Evolutionary conservation across 2,888 invertebrate genomes (phyloP).

Genomic region (Hirtodrosophila trivittata): DNA sequence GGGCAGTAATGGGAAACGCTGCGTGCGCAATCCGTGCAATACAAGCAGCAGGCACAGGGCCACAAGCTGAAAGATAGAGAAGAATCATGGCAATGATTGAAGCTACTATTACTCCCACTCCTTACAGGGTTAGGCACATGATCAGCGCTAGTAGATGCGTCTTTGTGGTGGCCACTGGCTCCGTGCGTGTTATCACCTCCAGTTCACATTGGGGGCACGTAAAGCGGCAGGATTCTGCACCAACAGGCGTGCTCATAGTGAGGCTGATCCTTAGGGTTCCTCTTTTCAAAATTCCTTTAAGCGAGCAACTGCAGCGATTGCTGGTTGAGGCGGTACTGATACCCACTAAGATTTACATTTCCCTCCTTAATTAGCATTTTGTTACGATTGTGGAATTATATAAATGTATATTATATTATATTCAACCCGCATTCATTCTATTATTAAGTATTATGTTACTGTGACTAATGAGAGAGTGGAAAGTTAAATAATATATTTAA

Average conservation of each 20-base stretch:
- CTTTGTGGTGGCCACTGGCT: slow-evolving; percentile 1
- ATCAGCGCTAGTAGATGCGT: slow-evolving; percentile 29
- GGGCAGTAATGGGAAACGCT: slow-evolving; percentile 28
- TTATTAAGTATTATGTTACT: too few relatives aligned
- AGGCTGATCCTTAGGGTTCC: not conserved
- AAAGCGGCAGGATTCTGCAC: slow-evolving; percentile 6
- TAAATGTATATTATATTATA: too few relatives aligned
- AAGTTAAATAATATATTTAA: too few relatives aligned
- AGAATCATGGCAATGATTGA: too few relatives aligned
- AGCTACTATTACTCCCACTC: too few relatives aligned
- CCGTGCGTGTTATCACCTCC: slow-evolving; percentile 3
- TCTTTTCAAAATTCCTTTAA: too few relatives aligned
- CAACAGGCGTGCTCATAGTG: slow-evolving; percentile 15
- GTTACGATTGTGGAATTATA: too few relatives aligned
- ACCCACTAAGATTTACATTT: too few relatives aligned
- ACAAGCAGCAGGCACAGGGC: slow-evolving; percentile 25
- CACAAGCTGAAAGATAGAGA: slow-evolving; percentile 17
- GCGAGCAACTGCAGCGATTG: too few relatives aligned
- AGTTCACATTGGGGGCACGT: slow-evolving; percentile 19
- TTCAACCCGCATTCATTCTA: too few relatives aligned
- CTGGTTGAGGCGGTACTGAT: not conserved
- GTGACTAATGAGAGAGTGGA: too few relatives aligned
- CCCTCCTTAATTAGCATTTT: too few relatives aligned
- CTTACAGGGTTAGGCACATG: slow-evolving; percentile 14
- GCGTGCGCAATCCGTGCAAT: slow-evolving; percentile 23